Evolutionary conservation across 2,888 invertebrate species (phyloP), one percentile per base, ranked within the genome.

Genomic region (Zaprionus obscuricornis): DNA sequence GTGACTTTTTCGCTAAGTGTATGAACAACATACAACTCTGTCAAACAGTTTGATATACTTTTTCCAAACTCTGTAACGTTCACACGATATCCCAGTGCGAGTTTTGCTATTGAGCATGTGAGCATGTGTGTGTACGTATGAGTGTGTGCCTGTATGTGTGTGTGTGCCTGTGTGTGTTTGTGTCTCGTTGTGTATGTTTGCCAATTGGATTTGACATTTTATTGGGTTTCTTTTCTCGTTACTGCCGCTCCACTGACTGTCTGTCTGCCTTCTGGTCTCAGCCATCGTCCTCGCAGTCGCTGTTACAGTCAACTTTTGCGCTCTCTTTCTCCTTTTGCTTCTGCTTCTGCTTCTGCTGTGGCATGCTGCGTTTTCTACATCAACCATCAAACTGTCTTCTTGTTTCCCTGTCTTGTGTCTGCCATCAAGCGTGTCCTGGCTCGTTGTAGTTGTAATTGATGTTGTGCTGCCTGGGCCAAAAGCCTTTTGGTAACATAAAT

Each of bases 191-290:
- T 67, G 60, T 75, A 54, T 69, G 78, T 82, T 85, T 81, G 82
- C 75, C 81, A 85, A 81, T 81, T 85, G 82, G 75, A 82, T 82
- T 85, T 81, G 81, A 85, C 85, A 85, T 81, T 81, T 81, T 81
- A 81, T 81, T 81, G 85, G 85, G 85, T 82, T 85, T 85, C 69
- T 76, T 69, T 83, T 64, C 77, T 76, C 66, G 81, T 78, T 78
- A 83, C 81, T 78, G 84, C 77, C 78, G 84, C 81, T 76, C 51
- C 55, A 74, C 52, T 81, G 81, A 45, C 54, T 52, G 37, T 60
- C 47, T 49, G 70, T 57, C 64, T 49, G 56, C 11, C 2, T 13
- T 7, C 4, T 22, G 13, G 7, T 22, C 39, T 13, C 22, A 13
- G 14, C 42, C 24, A 22, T n/a, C n/a, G n/a, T n/a, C n/a, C n/a